phyloP scores from a whole-genome alignment of 1,140 invertebrate genomes.

The Ceratosolen fusciceps region DNA sequence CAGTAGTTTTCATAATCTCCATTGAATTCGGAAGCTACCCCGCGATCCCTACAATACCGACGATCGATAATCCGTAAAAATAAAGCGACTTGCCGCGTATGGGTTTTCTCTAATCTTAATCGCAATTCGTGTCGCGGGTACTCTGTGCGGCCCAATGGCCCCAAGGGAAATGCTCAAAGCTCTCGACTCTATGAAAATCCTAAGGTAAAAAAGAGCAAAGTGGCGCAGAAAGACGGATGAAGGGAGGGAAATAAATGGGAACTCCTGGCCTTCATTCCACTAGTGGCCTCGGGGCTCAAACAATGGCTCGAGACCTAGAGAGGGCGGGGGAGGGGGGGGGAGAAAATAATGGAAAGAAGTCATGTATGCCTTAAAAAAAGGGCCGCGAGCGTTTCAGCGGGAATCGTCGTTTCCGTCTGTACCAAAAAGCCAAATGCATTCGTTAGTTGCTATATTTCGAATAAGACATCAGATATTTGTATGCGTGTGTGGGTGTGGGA shows the following conservation, averaged over 20 bases:
- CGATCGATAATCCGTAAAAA: not conserved
- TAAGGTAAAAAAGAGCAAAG: not conserved
- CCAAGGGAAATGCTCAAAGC: not conserved
- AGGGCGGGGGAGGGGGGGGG: too few species aligned
- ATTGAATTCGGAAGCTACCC: not conserved
- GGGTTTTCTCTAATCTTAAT: too few species aligned
- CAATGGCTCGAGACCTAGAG: not conserved
- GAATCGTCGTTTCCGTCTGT: not conserved
- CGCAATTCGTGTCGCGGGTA: not conserved
- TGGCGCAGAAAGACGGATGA: not conserved
- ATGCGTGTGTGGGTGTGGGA: too few species aligned
- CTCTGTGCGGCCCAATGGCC: not conserved
- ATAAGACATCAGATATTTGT: too few species aligned
- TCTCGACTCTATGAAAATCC: not conserved
- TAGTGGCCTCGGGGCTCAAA: not conserved
- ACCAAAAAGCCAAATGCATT: not conserved
- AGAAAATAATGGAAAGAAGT: too few species aligned
- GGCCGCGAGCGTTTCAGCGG: too few species aligned
- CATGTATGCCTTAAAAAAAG: too few species aligned
- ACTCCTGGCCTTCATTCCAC: not conserved
- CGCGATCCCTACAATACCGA: not conserved
- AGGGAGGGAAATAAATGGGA: not conserved
- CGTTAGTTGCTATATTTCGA: not conserved
- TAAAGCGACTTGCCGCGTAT: too few species aligned
- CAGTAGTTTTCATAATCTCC: too few species aligned